Conservation (phyloP, 2,888 invertebrate genomes). For the Resseliella maxima region DNA sequence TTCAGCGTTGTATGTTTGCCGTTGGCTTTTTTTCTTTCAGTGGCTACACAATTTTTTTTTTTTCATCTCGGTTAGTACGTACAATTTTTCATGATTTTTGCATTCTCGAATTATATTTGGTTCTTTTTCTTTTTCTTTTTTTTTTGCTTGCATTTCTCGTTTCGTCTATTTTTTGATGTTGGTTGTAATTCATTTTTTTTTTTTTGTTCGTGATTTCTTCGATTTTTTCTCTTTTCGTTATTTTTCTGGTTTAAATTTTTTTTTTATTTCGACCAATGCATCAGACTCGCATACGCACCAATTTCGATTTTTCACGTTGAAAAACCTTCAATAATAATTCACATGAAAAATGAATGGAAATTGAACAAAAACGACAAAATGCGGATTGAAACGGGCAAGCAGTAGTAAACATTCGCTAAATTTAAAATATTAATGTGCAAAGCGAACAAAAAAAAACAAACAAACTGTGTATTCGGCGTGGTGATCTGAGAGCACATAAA, state of each 20-base stretch:
- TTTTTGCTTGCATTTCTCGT: not conserved
- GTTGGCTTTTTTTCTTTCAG: not conserved
- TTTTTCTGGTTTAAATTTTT: no score
- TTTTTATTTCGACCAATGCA: no score
- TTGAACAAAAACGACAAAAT: not conserved
- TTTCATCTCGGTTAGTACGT: slow-evolving; percentile 27
- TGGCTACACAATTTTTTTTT: slow-evolving; percentile 3
- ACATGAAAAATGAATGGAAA: slow-evolving; percentile 27
- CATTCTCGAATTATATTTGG: no score
- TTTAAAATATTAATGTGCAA: slow-evolving; percentile 25
- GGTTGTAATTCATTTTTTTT: not conserved
- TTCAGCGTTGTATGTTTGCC: not conserved
- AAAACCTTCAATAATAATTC: slow-evolving; percentile 47
- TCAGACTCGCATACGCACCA: not conserved
- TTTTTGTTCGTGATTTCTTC: not conserved
- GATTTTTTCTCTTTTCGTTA: not conserved
- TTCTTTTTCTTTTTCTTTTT: not conserved
- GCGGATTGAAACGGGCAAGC: not conserved
- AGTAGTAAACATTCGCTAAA: slow-evolving; percentile 51
- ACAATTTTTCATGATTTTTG: slow-evolving; percentile 48
- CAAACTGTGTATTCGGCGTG: no score
- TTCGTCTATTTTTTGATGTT: not conserved
- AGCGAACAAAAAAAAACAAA: not conserved
- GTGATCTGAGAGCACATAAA: no score
- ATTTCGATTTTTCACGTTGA: slow-evolving; percentile 48